Evolutionary conservation across 2,797 vertebrate species (phyloP), one percentile per base, ranked within the genome.

Genomic region (Euphonia xanthogaster): DNA sequence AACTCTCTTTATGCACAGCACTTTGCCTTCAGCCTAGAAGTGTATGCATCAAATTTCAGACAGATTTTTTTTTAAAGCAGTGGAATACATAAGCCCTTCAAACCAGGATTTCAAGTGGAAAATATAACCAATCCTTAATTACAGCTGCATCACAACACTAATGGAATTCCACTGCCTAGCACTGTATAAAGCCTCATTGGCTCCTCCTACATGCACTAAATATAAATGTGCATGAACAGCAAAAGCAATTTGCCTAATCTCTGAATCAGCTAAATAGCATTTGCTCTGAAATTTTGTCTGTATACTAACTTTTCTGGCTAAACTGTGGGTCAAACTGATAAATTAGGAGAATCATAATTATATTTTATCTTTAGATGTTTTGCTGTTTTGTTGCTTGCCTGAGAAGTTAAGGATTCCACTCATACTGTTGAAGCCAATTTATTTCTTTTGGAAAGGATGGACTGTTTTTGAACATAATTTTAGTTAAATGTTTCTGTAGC

Each of bases 221-320:
- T 93, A 96, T 92, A 96, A 96, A 97, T 84, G 78, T 97, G 89
- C 94, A 58, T 25, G 42, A 93, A 44, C 71, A 95, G 83, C 95
- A 94, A 88, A 93, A 88, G 66, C 76, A 87, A 60, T 96, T 95
- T 90, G 72, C 39, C 25, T 76, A 84, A 81, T 92, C 94, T 67
- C 85, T 82, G 80, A 75, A 94, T 96, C 90, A 88, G 75, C 94
- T 93, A 76, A 95, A 88, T 57, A 65, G 60, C 79, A 45, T 72
- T 86, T 96, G 48, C 51, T n/a, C 62, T 94, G 70, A 90, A 90
- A 86, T 30, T 65, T 25, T 70, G 73, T 79, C 60, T 86, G 42
- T 75, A 70, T 54, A 42, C 71, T 48, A 51, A 68, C 47, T 83
- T 71, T 10, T 14, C 31, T 47, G 9, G 25, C 80, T 82, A 84